Base-by-base conservation (phyloP, 2,888 invertebrate species). In the Eupithecia vulgata region DNA sequence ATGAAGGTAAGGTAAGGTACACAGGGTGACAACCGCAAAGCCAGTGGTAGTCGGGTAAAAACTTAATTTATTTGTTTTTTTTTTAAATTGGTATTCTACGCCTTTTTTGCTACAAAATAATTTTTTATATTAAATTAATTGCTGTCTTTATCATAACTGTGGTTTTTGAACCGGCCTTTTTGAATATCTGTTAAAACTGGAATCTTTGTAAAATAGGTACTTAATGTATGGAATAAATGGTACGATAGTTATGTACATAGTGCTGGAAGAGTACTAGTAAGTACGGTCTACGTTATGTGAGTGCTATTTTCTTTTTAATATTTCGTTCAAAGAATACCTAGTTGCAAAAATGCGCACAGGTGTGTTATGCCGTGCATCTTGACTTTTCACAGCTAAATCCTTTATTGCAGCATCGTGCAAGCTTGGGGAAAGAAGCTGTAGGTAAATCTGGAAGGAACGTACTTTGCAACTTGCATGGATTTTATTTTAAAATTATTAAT, bases 371-470 rank as follows among this genome's bases (percentile, higher is more conserved):
- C 35, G 37, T 59, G 59, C 25, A 70, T 52, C 62, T 65, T 25
- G 48, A 70, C 34, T 64, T 70, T 70, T 68, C 69, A 40, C 48
- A 35, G 65, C 40, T 70, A 35, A 70, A 70, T 52, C 70, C 70
- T 65, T 65, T 70, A 65, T 64, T 70, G 70, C 52, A 48, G 64
- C 64, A 13, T 10, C 62, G 35, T 34, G 69, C 69, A 35, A n/a
- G 42, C 30, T 21, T 17, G 17, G 34, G 8, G 21, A 1, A 34
- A 34, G 61, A 57, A 34, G 45, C 69, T 34, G 4, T 34, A 61
- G 34, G 0, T 17, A 34, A 61, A 61, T 61, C 17, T 17, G 15
- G 8, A 61, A 17, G 7, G 8, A 61, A 61, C 61, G 10, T 21
- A 4, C 48, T 52, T 21, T 52, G 10, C 10, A 8, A 8, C 21